Base-by-base conservation (phyloP, 2,797 vertebrate species). In the Oceanodroma leucorhoa region DNA sequence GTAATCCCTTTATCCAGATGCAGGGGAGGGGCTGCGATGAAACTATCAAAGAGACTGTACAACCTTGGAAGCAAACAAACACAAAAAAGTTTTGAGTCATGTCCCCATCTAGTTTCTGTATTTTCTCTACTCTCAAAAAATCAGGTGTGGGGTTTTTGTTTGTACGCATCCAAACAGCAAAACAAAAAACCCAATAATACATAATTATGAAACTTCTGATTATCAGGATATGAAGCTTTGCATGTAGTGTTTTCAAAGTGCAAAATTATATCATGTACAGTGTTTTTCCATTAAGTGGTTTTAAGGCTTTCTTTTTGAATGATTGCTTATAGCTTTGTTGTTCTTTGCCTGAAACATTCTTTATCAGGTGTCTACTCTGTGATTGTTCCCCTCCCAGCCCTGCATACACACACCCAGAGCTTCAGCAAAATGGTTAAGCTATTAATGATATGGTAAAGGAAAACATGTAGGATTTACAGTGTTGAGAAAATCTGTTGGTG, bases 21-120 rank as follows among this genome's bases (percentile, higher is more conserved):
- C 95, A 96, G 87, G 88, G 96, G 97, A 97, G 89, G 88, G 86
- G 72, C 89, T 89, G 90, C n/a, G 11, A 64, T 71, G 85, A 95
- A 95, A 77, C 50, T 89, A 21, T 83, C 72, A 90, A 83, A 90
- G 87, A 72, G 91, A 88, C 75, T 57, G 32, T 78, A 78, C 51
- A 88, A 21, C 50, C 73, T 90, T 76, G 58, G 86, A 92, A 93
- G 40, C 61, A 87, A 95, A 87, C 66, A 92, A 57, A 54, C 54
- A 65, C 32, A 69, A 40, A 80, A 41, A 50, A 43, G 19, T 51
- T 77, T 83, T 43, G 55, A 75, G 50, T 87, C 29, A 27, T 26
- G 48, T 72, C 45, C 14, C 27, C 38, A 32, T 76, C 55, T 77
- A 69, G 55, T 69, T 91, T 87, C 80, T 80, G 32, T 61, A 22